Evolutionary conservation across 2,888 invertebrate genomes (phyloP).

Genomic region (Heliconius sara): DNA sequence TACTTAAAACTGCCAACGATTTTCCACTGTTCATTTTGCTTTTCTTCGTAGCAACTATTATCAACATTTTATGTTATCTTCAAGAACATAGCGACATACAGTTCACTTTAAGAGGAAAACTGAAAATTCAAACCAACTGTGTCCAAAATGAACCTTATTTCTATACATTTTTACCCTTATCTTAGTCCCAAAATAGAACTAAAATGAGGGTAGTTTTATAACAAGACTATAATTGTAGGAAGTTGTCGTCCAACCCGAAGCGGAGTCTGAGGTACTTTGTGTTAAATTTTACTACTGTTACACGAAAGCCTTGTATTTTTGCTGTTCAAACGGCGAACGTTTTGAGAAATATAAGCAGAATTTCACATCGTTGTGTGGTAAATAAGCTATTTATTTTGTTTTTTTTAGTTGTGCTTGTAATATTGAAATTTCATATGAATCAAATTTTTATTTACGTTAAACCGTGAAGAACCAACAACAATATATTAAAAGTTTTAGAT

Average conservation of each 20-base stretch:
- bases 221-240: slow-evolving; percentile 43
- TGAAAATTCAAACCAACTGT: not conserved
- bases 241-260: slow-evolving; percentile 45
- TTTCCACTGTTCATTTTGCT: not conserved
- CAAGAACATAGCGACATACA: not conserved
- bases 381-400: not conserved
- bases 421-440: not conserved
- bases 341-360: not conserved
- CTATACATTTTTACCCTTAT: not conserved
- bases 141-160: slow-evolving; percentile 13
- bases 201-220: slow-evolving; percentile 24
- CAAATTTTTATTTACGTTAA: too few species aligned
- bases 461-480: too few species aligned
- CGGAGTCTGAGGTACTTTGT: slow-evolving; percentile 50
- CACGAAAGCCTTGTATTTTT: slow-evolving; percentile 5
- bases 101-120: not conserved
- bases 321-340: slow-evolving; percentile 5
- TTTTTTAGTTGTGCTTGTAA: not conserved
- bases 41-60: not conserved
- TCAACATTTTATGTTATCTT: slow-evolving; percentile 6
- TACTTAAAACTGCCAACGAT: not conserved
- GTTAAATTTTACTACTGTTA: slow-evolving; percentile 19
- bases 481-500: too few species aligned
- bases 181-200: not conserved
- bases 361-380: not conserved